Evolutionary conservation across 2,113 vertebrate species (phyloP).

Genomic region (Lepisosteus oculatus): DNA sequence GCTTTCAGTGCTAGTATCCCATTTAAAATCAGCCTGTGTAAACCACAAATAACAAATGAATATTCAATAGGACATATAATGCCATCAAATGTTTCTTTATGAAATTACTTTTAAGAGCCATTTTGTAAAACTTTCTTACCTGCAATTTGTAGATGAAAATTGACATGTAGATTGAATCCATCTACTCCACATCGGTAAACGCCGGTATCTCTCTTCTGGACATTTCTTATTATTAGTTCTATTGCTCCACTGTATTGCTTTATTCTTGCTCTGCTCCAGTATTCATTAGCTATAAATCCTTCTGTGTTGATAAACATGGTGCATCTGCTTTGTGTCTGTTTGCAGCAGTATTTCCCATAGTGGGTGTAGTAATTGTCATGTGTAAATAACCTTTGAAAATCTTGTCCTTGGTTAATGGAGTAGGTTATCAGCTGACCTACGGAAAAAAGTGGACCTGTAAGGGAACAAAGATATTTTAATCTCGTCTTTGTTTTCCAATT

Average conservation of each 20-base stretch:
- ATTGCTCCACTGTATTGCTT: slow-evolving; percentile 36
- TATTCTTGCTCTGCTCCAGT: slow-evolving; percentile 40
- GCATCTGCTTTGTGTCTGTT: too few species aligned
- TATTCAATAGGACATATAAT: neutral
- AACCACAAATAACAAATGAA: neutral
- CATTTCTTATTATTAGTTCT: slow-evolving; percentile 49
- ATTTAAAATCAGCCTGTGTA: neutral
- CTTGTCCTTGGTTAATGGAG: too few species aligned
- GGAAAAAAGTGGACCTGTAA: too few species aligned
- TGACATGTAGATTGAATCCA: slow-evolving; percentile 11
- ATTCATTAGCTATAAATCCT: too few species aligned
- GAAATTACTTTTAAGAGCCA: neutral
- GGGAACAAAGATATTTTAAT: too few species aligned
- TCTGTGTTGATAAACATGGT: too few species aligned
- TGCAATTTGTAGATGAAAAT: slow-evolving; percentile 40
- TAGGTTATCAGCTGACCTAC: too few species aligned
- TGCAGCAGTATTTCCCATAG: too few species aligned
- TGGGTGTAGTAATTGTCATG: too few species aligned
- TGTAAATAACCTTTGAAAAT: too few species aligned
- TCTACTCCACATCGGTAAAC: slow-evolving; percentile 51
- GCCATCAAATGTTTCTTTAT: neutral
- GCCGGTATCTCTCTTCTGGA: slow-evolving; percentile 43
- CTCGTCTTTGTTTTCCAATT: too few species aligned
- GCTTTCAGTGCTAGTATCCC: neutral
- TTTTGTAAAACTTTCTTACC: slow-evolving; percentile 40